Conservation (phyloP, 2,113 vertebrate genomes). For the Gasterosteus nipponicus region DNA sequence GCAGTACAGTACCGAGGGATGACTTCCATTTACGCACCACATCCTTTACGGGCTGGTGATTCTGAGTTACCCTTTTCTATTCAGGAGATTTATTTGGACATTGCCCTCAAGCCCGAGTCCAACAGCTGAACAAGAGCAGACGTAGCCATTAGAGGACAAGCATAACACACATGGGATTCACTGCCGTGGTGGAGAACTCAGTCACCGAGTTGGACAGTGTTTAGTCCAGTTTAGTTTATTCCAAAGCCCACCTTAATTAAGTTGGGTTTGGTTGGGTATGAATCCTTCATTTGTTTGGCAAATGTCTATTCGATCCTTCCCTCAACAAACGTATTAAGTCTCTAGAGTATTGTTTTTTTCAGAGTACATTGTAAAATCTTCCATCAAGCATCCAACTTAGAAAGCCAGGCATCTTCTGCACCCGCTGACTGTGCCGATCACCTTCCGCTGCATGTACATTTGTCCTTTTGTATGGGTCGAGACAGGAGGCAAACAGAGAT, state of each 20-base stretch:
- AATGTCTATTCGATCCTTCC: constrained; percentile 31
- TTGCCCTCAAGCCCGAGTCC: constrained; percentile 49
- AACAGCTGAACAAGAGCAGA: constrained; percentile 60
- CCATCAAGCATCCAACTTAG: too few species aligned
- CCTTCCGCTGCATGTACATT: neutral
- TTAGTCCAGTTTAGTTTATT: constrained; percentile 7
- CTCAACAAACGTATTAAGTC: constrained; percentile 33
- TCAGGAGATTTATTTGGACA: constrained; percentile 56
- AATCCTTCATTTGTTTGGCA: constrained; percentile 36
- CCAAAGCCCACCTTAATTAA: constrained; percentile 4
- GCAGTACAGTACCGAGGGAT: constrained; percentile 21
- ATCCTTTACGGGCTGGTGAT: constrained; percentile 34
- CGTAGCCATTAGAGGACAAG: constrained; percentile 46
- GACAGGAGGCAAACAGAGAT: constrained; percentile 8
- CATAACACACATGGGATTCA: constrained; percentile 21
- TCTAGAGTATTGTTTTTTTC: constrained; percentile 53
- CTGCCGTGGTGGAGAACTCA: constrained; percentile 19
- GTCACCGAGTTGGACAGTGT: constrained; percentile 4
- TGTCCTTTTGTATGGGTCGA: too few species aligned
- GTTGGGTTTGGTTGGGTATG: constrained; percentile 18
- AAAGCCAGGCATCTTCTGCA: constrained; percentile 37
- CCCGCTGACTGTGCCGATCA: constrained; percentile 38
- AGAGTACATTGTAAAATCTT: constrained; percentile 32
- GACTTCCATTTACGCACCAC: constrained; percentile 42
- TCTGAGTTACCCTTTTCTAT: constrained; percentile 36